Evolutionary conservation across 2,113 vertebrate genomes (phyloP), one percentile per base, ranked within the genome.

Genomic region (Bambusicola thoracicus): DNA sequence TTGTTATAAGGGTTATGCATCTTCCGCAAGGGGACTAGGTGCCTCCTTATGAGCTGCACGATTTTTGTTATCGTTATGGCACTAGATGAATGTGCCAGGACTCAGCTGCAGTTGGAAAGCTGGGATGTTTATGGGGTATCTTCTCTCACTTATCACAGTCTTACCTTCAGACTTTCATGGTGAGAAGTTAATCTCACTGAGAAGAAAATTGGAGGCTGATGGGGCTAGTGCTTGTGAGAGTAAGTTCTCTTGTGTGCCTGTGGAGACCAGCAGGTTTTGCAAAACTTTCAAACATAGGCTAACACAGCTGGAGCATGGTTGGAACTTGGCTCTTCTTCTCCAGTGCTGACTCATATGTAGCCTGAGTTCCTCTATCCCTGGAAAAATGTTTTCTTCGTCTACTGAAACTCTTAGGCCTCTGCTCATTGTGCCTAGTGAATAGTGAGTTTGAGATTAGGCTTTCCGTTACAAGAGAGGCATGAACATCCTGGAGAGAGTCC

Each of bases 11-110:
- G 27, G 63, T 13, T 51, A 22, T 51, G 16, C 6, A 10, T 87
- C 34, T 78, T 84, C 43, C 72, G 41, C 22, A 49, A 41, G 41
- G 18, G 19, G 30, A 4, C 8, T 0, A 0, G 5, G 14, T 83
- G 30, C 46, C 0, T 49, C 8, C 12, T 9, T 44, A 56, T 11
- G 53, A 83, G 32, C 16, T 11, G 11, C 51, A 30, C 55, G 13
- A 7, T 62, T 25, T 44, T 58, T 80, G 20, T 58, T 53, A 58
- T 6, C 41, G 22, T 19, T 56, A 56, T 32, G 30, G 55, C 29
- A 30, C 4, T 55, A 55, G 30, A 18, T 82, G 22, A 11, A 32
- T 62, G 24, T 63, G 65, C 18, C 32, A 58, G 65, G 44, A 62
- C 34, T 58, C 62, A n/a, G 61, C 20, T 41, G 12, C 11, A 8